Evolutionary conservation across 35 echinoderm and acorn worm species (phyloP), one percentile per base, ranked within the genome.

Genomic region (Ophiothrix spiculata): DNA sequence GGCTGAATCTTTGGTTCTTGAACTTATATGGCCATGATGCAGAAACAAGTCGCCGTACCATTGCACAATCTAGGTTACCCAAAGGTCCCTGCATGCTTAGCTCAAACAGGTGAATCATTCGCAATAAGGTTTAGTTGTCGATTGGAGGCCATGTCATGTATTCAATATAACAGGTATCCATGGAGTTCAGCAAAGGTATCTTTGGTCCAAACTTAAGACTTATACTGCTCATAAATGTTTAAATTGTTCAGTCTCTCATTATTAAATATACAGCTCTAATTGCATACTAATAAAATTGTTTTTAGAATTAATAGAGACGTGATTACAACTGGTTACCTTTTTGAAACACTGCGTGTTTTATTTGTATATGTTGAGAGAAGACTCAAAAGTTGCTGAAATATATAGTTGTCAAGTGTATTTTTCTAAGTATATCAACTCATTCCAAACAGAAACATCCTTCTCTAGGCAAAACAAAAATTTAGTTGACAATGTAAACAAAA

Each of bases 11-110:
- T 4, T 21, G 12, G 60, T 11, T 69, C 60, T 25, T 13, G 3
- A n/a, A n/a, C n/a, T n/a, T n/a, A 97, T 56, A 97, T 88, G 12
- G 84, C 87, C 8, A 91, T 97, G 23, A 88, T 90, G 10, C 87
- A 86, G 34, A 91, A 91, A 15, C 83, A 87, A 21, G 85, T 80
- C 32, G 91, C 88, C 14, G 88, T 76, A 35, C 79, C 15, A 93
- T 91, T 81, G 74, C 84, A 1, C 80, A 93, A 17, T 36, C 90
- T 31, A 86, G 90, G 38, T 37, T 93, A 39, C 78, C 56, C 17
- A 85, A 85, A 1, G 63, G 12, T 37, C 93, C 21, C 37, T 78
- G 13, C 93, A 87, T 87, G 49, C 39, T 10, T 93, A 90, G 75
- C 87, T 83, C 25, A 80, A 14, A 64, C 56, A 19, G 79, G 83